These are phyloP conservation scores for Amniataba percoides DNA, from an alignment of 2,797 vertebrate genomes.

Conservation along the genomic window DNA sequence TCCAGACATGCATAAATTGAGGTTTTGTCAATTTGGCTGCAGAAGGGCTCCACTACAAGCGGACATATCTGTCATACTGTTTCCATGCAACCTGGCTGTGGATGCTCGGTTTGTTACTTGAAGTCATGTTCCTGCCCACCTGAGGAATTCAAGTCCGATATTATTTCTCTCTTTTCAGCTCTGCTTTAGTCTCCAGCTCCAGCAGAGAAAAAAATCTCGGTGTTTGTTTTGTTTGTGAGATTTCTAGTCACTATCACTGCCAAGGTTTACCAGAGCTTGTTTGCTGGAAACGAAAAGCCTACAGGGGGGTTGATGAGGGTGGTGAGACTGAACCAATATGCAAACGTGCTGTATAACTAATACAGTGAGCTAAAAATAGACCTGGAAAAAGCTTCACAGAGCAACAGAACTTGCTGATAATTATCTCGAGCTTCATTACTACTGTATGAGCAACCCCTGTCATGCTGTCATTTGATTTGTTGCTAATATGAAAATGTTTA, in stretches of 20 bases:
- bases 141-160: background rate
- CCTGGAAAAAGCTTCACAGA: background rate
- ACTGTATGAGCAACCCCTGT: background rate
- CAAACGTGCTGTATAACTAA: conserved; percentile 7
- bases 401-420: background rate
- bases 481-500: background rate
- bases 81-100: background rate
- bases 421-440: background rate
- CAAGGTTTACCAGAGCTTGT: conserved; percentile 12
- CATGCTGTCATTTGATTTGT: background rate
- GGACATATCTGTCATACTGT: background rate
- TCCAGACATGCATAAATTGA: background rate
- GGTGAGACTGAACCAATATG: background rate
- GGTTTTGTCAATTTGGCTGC: background rate
- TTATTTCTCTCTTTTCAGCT: background rate
- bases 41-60: background rate
- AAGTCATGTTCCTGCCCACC: background rate
- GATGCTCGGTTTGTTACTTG: background rate
- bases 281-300: conserved; percentile 9
- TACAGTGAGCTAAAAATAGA: background rate
- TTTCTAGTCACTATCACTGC: background rate
- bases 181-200: background rate
- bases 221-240: background rate
- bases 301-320: conserved; percentile 16
- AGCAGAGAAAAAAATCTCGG: background rate